These are phyloP conservation scores for Delphinus delphis DNA, from an alignment of 2,113 vertebrate species.

Conservation along the genomic window DNA sequence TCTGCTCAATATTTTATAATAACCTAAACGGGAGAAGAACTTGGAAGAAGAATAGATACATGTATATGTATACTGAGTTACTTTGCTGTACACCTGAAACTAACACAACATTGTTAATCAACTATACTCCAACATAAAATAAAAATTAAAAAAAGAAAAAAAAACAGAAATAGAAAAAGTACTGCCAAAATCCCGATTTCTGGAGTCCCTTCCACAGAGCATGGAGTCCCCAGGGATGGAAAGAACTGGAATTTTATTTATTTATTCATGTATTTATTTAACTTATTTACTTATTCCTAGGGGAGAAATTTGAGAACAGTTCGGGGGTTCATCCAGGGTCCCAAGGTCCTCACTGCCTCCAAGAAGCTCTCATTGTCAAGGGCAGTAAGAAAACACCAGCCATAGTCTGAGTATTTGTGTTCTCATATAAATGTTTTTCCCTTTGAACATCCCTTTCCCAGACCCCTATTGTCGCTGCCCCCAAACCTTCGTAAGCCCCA, in stretches of 20 bases:
- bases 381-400: not conserved
- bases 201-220: not conserved
- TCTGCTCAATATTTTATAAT: not conserved
- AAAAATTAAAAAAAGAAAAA: not conserved
- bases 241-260: no score
- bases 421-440: not conserved
- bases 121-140: no score
- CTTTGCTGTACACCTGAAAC: no score
- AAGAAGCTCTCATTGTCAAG: not conserved
- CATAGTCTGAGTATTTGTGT: not conserved
- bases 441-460: not conserved
- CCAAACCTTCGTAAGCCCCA: not conserved
- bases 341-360: not conserved
- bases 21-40: not conserved
- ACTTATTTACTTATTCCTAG: no score
- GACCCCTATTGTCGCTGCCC: not conserved
- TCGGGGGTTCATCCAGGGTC: not conserved
- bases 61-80: no score
- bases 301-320: not conserved
- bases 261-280: no score
- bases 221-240: not conserved
- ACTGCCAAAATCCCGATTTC: not conserved
- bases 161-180: no score
- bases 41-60: no score
- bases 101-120: no score